A percentile compares a stretch with the other conserved stretches of the same genome.
Evolutionary conservation across 1,140 invertebrate species (phyloP).

Genomic region (Drosophila tropicalis): DNA sequence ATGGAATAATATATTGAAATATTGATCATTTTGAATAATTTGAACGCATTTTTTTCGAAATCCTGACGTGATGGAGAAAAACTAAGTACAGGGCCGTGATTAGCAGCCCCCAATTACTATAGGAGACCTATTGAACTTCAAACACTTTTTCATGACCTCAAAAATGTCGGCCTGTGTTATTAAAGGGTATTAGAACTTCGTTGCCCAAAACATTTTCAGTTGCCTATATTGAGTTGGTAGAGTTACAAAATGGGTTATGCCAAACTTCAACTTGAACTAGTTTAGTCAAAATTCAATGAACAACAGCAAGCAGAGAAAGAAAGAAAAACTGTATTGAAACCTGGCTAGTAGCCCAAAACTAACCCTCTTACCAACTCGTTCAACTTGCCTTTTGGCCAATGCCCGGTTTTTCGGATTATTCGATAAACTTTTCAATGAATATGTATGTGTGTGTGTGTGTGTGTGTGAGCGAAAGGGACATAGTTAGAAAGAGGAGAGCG

Average conservation of each 20-base stretch:
- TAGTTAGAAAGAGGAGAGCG: background rate
- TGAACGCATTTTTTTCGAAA: no score
- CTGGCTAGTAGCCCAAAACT: slow-evolving; percentile 3
- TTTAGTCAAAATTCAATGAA: slow-evolving; percentile 20
- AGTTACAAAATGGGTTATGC: slow-evolving; percentile 1
- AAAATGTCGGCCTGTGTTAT: no score
- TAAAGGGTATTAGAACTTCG: background rate
- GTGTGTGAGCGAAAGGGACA: background rate
- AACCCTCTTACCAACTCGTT: slow-evolving; percentile 9
- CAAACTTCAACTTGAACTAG: slow-evolving; percentile 18
- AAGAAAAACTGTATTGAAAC: background rate
- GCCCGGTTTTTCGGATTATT: slow-evolving; percentile 18
- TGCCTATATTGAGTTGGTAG: background rate
- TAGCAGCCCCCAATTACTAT: no score
- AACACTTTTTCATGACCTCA: no score
- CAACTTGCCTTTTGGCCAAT: slow-evolving; percentile 17
- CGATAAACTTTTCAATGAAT: slow-evolving; percentile 20
- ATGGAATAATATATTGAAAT: no score
- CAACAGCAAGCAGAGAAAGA: background rate
- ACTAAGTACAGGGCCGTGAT: no score
- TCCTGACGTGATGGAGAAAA: no score
- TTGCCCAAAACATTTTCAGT: background rate
- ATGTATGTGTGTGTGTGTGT: background rate
- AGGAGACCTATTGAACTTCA: no score
- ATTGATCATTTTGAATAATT: no score